Evolutionary conservation across 2,797 vertebrate genomes (phyloP).

Genomic region (Borostomias antarcticus): DNA sequence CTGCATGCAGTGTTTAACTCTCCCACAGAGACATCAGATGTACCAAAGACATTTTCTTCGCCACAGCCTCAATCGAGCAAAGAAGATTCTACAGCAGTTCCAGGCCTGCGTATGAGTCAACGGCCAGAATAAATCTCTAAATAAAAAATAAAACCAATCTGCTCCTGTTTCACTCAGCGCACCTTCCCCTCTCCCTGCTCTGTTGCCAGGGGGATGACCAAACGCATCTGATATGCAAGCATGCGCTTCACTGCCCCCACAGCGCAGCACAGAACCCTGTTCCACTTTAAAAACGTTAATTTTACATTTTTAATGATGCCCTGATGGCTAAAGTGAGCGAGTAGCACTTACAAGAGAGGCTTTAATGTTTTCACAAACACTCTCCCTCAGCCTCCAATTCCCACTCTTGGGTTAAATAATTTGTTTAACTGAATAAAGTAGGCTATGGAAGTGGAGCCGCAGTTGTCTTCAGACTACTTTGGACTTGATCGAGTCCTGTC

Average conservation of each 20-base stretch:
- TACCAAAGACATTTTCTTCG: constrained; percentile 37
- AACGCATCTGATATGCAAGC: constrained; percentile 81
- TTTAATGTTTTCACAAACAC: constrained; percentile 52
- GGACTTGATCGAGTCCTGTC: not conserved
- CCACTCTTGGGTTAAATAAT: constrained; percentile 27
- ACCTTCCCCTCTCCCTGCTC: constrained; percentile 68
- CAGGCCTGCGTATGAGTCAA: constrained; percentile 58
- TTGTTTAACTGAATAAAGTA: constrained; percentile 16
- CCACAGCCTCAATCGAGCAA: constrained; percentile 58
- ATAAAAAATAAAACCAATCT: constrained; percentile 74
- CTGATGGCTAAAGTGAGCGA: constrained; percentile 69
- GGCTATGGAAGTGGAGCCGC: not conserved
- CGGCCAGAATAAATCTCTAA: constrained; percentile 69
- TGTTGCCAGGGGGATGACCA: constrained; percentile 83
- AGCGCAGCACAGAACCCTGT: constrained; percentile 69
- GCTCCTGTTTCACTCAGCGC: constrained; percentile 69
- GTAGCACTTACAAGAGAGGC: constrained; percentile 55
- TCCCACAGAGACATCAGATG: constrained; percentile 29
- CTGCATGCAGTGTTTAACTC: constrained; percentile 20
- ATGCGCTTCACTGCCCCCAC: constrained; percentile 71
- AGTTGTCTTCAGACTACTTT: not conserved
- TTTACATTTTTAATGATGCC: constrained; percentile 76
- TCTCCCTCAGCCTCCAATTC: constrained; percentile 21
- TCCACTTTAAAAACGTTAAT: constrained; percentile 79
- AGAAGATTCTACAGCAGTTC: constrained; percentile 48